Base-by-base conservation (phyloP, 2,797 vertebrate species). In the Cephalopachus bancanus region DNA sequence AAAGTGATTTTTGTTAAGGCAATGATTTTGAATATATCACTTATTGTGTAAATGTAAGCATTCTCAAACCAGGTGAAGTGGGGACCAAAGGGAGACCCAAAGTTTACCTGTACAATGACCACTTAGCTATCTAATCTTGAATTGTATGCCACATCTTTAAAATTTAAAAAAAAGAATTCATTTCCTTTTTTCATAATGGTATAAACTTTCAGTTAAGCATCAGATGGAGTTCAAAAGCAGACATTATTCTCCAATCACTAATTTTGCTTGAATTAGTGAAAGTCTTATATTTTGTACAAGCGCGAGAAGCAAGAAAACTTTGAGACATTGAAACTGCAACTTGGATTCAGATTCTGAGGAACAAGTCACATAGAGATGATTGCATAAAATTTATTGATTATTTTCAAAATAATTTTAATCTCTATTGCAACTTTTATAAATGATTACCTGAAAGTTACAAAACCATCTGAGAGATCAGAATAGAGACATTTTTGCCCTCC, bases 291-390 rank as follows among this genome's bases (percentile, higher is more conserved):
- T 84, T 93, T 89, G 20, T 67, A 53, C n/a, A 93, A 89, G 12
- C 1, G 15, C 91, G 28, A 51, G 28, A 83, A 80, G 15, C 10
- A 28, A 55, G 71, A 14, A 86, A 60, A 15, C 30, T 85, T 94
- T 79, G 24, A 79, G 55, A 75, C 44, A 67, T 51, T 57, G 33
- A 94, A 88, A 84, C 19, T 85, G 1, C 37, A 81, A 33, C 62
- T 86, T 91, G 28, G 17, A 91, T 88, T 93, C 55, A 57, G 44
- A 90, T 71, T 96, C 88, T 89, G 33, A 93, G 28, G 15, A 72
- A 60, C 0, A 62, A 88, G 37, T 75, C 62, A 44, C 72, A 0
- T 72, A 72, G 8, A 93, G 1, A 57, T 17, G 4, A 81, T 57
- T 79, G 5, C 83, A 11, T 11, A 93, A 76, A 91, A 81, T 89